Conservation (phyloP, 2,888 invertebrate genomes). For the Drosophila fungiperda region DNA sequence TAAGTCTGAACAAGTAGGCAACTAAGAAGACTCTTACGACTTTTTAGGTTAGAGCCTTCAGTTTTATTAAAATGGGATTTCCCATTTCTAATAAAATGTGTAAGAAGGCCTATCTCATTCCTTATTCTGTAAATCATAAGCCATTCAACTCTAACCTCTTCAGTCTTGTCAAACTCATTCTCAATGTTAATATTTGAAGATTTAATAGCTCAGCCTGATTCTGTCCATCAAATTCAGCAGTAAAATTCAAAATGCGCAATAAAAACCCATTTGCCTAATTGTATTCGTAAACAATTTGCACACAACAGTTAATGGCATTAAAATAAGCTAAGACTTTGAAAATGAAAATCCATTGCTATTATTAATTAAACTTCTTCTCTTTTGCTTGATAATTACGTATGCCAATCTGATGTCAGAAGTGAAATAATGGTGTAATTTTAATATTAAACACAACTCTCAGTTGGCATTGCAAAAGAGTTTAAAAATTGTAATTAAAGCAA, state of each 20-base stretch:
- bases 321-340: background rate
- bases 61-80: background rate
- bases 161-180: background rate
- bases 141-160: background rate
- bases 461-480: background rate
- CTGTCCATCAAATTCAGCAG: background rate
- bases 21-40: background rate
- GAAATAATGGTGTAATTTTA: background rate
- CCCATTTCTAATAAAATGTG: background rate
- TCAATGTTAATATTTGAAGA: background rate
- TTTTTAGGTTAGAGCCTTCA: background rate
- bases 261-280: slow-evolving; percentile 10
- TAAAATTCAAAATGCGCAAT: background rate
- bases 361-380: background rate
- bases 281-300: background rate
- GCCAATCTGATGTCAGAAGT: slow-evolving; percentile 49
- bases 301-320: background rate
- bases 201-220: background rate
- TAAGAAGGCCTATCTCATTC: background rate
- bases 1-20: no score
- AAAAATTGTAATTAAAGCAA: slow-evolving; percentile 29
- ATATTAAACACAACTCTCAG: background rate
- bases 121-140: background rate
- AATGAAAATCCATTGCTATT: background rate
- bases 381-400: slow-evolving; percentile 29